Conservation (phyloP, 2,797 vertebrate species). For the Parauchenoglanis ngamensis region DNA sequence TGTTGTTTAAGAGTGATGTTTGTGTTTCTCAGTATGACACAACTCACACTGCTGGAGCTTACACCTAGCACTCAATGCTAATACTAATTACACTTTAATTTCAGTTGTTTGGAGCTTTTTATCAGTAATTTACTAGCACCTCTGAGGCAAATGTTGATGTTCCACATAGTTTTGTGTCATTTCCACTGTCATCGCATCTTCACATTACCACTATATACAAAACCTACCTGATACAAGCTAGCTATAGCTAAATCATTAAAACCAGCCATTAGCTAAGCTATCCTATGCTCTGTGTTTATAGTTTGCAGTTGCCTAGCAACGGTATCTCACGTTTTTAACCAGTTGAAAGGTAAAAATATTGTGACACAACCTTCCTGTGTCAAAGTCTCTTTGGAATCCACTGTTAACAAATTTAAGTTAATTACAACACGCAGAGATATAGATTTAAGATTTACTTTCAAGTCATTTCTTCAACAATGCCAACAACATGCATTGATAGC, state of each 20-base stretch:
- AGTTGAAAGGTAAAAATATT: neutral
- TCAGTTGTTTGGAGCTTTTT: neutral
- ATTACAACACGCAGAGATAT: neutral
- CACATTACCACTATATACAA: neutral
- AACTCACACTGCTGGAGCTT: neutral
- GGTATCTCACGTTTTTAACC: neutral
- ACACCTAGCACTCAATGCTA: neutral
- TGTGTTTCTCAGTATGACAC: neutral
- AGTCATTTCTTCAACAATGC: neutral
- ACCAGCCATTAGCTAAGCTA: neutral
- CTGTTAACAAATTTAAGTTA: no score
- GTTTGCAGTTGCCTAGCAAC: neutral
- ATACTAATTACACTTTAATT: neutral
- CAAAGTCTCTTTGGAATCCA: no score
- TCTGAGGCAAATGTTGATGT: slow-evolving; percentile 8
- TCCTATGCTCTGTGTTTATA: neutral
- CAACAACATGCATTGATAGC: neutral
- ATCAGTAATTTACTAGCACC: neutral
- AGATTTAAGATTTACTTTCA: neutral
- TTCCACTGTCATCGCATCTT: neutral
- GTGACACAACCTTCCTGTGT: neutral
- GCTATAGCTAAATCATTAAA: neutral
- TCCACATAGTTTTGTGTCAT: neutral
- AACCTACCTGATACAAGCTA: neutral
- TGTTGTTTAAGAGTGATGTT: neutral